Conservation (phyloP, 2,797 vertebrate species). For the Pangasius macronema region DNA sequence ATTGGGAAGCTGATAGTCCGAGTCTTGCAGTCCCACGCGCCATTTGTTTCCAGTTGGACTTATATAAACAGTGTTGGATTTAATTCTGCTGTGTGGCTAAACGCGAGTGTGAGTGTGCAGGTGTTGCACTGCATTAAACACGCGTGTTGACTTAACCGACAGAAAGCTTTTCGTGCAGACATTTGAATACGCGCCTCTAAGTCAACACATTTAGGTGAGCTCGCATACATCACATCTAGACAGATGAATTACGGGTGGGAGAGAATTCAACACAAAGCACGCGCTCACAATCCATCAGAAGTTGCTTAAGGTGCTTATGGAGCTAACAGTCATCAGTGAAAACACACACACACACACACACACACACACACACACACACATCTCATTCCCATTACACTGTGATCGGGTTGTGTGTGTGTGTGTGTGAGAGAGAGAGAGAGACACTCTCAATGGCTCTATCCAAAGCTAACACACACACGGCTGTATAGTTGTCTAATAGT, state of each 20-base stretch:
- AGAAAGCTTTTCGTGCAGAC: constrained; percentile 47
- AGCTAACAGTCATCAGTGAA: constrained; percentile 84
- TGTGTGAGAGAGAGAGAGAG: too few species aligned
- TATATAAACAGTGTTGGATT: constrained; percentile 14
- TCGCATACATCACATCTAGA: constrained; percentile 74
- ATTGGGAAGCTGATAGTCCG: not conserved
- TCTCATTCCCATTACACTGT: constrained; percentile 71
- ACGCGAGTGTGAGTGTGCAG: constrained; percentile 38
- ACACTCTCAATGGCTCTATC: not conserved
- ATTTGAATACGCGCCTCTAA: constrained; percentile 60
- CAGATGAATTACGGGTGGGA: constrained; percentile 80
- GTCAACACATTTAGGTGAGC: constrained; percentile 52
- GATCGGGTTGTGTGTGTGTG: constrained; percentile 39
- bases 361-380: constrained; percentile 77
- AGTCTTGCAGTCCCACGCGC: not conserved
- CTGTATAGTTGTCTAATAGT: not conserved
- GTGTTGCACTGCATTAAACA: constrained; percentile 53
- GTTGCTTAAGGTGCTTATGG: constrained; percentile 83
- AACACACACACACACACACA: constrained; percentile 66
- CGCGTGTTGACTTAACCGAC: constrained; percentile 59
- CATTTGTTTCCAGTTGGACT: constrained; percentile 35
- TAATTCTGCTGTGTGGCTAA: constrained; percentile 24
- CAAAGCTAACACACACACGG: not conserved
- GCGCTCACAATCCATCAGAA: constrained; percentile 88
- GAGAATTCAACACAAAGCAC: constrained; percentile 79